These are phyloP conservation scores for Semnopithecus entellus DNA, from an alignment of 2,113 vertebrate genomes.

Conservation along the genomic window DNA sequence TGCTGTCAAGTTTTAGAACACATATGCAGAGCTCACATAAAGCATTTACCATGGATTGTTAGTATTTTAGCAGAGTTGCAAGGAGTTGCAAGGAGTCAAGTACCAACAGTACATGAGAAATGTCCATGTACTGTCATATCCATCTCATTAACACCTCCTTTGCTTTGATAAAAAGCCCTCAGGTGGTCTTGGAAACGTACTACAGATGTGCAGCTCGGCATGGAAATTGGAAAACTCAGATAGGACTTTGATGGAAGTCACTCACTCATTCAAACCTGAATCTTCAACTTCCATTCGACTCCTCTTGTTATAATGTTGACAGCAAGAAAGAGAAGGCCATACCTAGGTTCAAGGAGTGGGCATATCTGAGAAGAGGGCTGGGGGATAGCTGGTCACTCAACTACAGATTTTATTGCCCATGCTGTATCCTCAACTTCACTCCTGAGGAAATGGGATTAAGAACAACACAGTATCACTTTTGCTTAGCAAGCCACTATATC, in stretches of 20 bases:
- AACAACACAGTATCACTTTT: neutral
- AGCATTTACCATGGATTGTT: neutral
- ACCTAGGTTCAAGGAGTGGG: neutral
- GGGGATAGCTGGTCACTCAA: neutral
- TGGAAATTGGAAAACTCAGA: neutral
- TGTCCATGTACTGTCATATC: too few relatives aligned
- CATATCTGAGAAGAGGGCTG: neutral
- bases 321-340: neutral
- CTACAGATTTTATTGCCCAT: neutral
- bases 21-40: neutral
- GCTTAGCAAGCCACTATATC: neutral
- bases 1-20: neutral
- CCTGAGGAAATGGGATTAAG: neutral
- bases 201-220: neutral
- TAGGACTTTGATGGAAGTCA: neutral
- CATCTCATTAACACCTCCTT: neutral
- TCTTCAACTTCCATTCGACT: neutral
- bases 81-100: neutral
- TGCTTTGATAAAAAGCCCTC: neutral
- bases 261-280: neutral
- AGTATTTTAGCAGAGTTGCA: neutral
- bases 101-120: neutral
- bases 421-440: neutral
- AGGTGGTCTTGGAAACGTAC: neutral
- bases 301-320: neutral